These are phyloP conservation scores for Drosophila sucinea DNA, from an alignment of 1,140 invertebrate genomes.

Conservation along the genomic window DNA sequence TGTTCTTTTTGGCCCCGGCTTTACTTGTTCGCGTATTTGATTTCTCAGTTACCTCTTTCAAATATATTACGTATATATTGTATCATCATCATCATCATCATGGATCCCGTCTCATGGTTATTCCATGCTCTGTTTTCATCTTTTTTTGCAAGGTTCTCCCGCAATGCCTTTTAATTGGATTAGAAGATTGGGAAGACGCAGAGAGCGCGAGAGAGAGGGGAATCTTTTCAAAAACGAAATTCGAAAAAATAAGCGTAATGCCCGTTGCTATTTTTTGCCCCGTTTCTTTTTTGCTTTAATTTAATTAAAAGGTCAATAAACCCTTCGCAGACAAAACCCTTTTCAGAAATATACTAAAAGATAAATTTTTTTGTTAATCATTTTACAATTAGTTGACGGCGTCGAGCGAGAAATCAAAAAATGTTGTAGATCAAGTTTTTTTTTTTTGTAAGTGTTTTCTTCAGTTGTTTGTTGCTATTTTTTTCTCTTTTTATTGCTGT, in stretches of 20 bases:
- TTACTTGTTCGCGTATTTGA: background rate
- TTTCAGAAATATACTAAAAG: constrained; percentile 35
- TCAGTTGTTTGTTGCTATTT: constrained; percentile 33
- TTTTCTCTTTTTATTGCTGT: constrained; percentile 21
- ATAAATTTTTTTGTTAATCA: constrained; percentile 34
- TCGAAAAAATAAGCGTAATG: constrained; percentile 53
- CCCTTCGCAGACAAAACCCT: constrained; percentile 25
- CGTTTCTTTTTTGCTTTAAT: constrained; percentile 50
- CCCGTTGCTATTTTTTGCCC: constrained; percentile 53
- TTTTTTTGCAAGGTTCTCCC: constrained; percentile 43
- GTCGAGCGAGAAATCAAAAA: constrained; percentile 31
- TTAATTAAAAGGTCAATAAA: constrained; percentile 61
- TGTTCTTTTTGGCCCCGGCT: background rate
- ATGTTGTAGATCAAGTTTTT: constrained; percentile 63
- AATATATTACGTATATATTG: background rate
- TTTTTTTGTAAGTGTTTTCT: constrained; percentile 27
- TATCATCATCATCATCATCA: constrained; percentile 35
- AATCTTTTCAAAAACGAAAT: constrained; percentile 24
- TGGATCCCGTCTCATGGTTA: constrained; percentile 10
- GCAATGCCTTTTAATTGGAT: constrained; percentile 58
- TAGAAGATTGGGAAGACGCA: constrained; percentile 28
- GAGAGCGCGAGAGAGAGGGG: constrained; percentile 19
- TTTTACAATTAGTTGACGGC: constrained; percentile 58
- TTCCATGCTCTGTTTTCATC: constrained; percentile 6
- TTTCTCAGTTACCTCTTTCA: constrained; percentile 4